Evolutionary conservation across 2,797 vertebrate genomes (phyloP), one percentile per base, ranked within the genome.

Genomic region (Labeo calbasu): DNA sequence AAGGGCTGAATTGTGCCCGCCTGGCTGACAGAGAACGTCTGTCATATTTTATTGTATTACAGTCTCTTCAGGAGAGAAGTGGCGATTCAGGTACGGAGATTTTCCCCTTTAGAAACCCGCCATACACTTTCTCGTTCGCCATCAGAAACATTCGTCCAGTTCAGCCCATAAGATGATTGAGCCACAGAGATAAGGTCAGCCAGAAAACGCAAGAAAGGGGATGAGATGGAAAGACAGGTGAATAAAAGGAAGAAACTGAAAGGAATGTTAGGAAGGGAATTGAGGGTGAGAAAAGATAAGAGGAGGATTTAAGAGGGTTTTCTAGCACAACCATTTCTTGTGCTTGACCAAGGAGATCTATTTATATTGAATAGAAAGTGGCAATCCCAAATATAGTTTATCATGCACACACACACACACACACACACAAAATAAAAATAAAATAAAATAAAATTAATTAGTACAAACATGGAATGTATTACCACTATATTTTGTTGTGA

Each of bases 1-100:
- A 93, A 89, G 87, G 86, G 87, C 85, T 89, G 91, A 91, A 92
- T 78, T 84, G 89, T 91, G 89, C 78, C 48, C 87, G 46, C 71
- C 86, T 83, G 87, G 88, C 92, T 93, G 92, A 92, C 92, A 91
- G 88, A 88, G 87, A 92, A 88, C 53, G 89, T 92, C 91, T 92
- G 92, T 92, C 91, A 88, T 91, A 89, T 90, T 92, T 91, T 87
- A 92, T 94, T 93, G 92, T 88, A 90, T 90, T 91, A 90, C 91
- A 79, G 4, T 40, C 28, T 79, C 28, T 69, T 68, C 77, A 68
- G 63, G 5, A 36, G 63, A 68, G 63, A 68, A 79, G 28, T 36
- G 25, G 21, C 0, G 0, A 51, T 79, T 7, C 46, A 79, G 25
- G 63, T 53, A 36, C 1, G 2, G 51, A 36, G 19, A 77, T 66